phyloP scores from a whole-genome alignment of 2,888 invertebrate genomes.

The Drosophila kambysellisi region DNA sequence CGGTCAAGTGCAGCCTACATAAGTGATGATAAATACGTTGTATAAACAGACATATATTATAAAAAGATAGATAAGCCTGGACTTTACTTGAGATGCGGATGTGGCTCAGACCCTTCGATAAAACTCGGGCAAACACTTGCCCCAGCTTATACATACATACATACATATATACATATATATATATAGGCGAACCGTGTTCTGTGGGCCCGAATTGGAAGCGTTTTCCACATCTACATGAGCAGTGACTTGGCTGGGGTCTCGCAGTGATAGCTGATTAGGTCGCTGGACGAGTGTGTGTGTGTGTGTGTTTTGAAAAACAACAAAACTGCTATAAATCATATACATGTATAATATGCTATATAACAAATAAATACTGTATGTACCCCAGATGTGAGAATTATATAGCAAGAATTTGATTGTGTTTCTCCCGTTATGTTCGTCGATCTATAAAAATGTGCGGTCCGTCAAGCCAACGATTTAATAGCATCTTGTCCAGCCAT shows the following conservation, averaged over 20 bases:
- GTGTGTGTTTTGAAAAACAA: constrained; percentile 59
- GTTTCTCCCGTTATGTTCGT: constrained; percentile 41
- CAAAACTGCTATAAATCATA: constrained; percentile 75
- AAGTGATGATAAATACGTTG: constrained; percentile 4
- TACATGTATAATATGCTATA: constrained; percentile 12
- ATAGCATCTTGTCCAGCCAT: constrained; percentile 62
- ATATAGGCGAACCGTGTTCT: constrained; percentile 12
- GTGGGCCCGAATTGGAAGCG: constrained; percentile 22
- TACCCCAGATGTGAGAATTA: constrained; percentile 42
- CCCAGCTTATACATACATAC: background rate
- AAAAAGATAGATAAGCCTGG: constrained; percentile 33
- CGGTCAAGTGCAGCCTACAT: constrained; percentile 57
- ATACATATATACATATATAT: background rate
- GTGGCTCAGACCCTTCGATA: constrained; percentile 46
- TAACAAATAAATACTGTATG: constrained; percentile 15
- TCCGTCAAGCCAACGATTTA: constrained; percentile 64
- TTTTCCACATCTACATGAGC: constrained; percentile 37
- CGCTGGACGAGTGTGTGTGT: constrained; percentile 2
- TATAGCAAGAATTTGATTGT: constrained; percentile 63
- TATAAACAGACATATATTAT: background rate
- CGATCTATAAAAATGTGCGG: constrained; percentile 75
- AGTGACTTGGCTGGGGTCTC: constrained; percentile 29
- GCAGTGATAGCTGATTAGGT: constrained; percentile 59
- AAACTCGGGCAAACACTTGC: constrained; percentile 17
- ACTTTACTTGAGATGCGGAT: constrained; percentile 45